These are phyloP conservation scores for Lanius collurio DNA, from an alignment of 2,113 vertebrate genomes.

Conservation along the genomic window DNA sequence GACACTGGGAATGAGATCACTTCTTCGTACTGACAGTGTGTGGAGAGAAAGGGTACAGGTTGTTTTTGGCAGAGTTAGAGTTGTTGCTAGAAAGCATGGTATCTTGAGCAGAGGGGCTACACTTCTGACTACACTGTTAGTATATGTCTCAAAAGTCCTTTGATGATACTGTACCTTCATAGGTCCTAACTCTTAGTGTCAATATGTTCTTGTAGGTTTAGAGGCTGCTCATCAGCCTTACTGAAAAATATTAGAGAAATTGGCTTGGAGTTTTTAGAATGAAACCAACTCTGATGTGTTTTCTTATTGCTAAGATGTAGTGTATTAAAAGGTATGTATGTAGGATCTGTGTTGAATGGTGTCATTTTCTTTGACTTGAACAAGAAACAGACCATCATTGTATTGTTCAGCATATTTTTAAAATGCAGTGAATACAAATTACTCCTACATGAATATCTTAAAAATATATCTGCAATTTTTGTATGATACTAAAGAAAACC, in stretches of 20 bases:
- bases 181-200: neutral
- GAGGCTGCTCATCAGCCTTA: neutral
- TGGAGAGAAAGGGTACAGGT: fast-evolving
- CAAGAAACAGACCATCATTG: neutral
- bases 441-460: neutral
- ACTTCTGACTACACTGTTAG: neutral
- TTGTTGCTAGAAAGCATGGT: neutral
- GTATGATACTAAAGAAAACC: neutral
- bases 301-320: neutral
- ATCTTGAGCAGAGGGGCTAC: fast-evolving
- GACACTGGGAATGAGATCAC: neutral
- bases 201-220: neutral
- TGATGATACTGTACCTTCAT: neutral
- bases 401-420: neutral
- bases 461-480: neutral
- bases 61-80: neutral
- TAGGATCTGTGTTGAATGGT: neutral
- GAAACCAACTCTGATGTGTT: neutral
- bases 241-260: neutral
- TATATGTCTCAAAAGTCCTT: neutral
- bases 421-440: neutral
- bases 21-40: neutral
- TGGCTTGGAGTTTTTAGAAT: neutral
- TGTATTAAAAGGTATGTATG: neutral
- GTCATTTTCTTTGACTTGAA: neutral